Conservation (phyloP, 2,797 vertebrate genomes). For the Coendou prehensilis region DNA sequence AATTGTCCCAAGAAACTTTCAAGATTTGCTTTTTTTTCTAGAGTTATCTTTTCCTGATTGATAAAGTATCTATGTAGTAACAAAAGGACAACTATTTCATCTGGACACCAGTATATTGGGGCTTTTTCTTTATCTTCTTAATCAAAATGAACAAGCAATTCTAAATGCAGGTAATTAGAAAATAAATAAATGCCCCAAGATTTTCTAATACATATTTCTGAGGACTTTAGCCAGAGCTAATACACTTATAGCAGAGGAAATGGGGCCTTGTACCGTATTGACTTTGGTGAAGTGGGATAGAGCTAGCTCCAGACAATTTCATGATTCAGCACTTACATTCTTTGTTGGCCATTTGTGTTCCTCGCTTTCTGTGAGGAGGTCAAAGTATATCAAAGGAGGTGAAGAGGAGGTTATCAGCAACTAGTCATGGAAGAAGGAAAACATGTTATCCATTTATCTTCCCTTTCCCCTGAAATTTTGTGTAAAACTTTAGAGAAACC, state of each 20-base stretch:
- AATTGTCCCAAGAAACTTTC: neutral
- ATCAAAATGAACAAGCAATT: neutral
- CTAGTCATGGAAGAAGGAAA: neutral
- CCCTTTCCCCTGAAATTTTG: neutral
- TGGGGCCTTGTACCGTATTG: neutral
- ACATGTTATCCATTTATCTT: neutral
- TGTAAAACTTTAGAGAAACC: neutral
- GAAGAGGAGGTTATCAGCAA: neutral
- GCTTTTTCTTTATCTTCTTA: neutral
- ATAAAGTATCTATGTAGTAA: neutral
- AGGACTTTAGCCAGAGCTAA: neutral
- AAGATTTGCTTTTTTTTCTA: neutral
- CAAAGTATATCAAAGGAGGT: neutral
- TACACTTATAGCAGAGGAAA: neutral
- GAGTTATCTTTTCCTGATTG: neutral
- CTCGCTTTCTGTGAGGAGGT: neutral
- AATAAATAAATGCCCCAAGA: neutral
- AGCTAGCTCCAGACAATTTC: neutral
- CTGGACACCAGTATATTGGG: neutral
- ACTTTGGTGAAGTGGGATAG: neutral
- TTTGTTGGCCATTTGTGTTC: fast-evolving
- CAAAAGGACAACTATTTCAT: neutral
- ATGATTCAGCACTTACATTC: constrained; percentile 18
- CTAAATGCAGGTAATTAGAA: neutral
- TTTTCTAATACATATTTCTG: neutral